These are phyloP conservation scores for Yponomeuta evonymella DNA, from an alignment of 2,888 invertebrate genomes.

Conservation along the genomic window DNA sequence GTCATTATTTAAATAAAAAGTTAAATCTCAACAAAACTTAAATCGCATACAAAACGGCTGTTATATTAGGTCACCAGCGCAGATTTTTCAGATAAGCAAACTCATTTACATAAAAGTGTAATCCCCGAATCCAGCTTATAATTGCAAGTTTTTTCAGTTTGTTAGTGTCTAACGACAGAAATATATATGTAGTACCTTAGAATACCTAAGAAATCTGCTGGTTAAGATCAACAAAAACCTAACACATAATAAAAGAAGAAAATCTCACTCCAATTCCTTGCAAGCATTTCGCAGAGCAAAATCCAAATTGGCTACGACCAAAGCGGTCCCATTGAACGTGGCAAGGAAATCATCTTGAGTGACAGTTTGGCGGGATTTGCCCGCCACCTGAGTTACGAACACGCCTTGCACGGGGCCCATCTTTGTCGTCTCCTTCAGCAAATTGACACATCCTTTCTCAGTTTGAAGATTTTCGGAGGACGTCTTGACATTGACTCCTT, in stretches of 20 bases:
- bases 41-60: no score
- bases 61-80: no score
- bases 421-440: slow-evolving; percentile 33
- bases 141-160: no score
- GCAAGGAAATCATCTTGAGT: slow-evolving; percentile 28
- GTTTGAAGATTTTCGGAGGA: slow-evolving; percentile 31
- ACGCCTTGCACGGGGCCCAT: slow-evolving; percentile 39
- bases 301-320: slow-evolving; percentile 39
- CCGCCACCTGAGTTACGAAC: slow-evolving; percentile 33
- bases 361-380: slow-evolving; percentile 24
- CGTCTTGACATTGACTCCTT: slow-evolving; percentile 29
- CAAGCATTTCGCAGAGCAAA: slow-evolving; percentile 36
- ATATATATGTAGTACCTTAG: no score
- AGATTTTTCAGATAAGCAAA: no score
- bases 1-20: no score
- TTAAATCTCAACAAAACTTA: no score
- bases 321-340: slow-evolving; percentile 35
- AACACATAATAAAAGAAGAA: neutral
- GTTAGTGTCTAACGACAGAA: no score
- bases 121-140: no score
- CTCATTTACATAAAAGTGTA: no score
- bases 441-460: slow-evolving; percentile 32
- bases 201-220: no score
- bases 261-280: slow-evolving; percentile 35
- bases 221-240: neutral